Conservation (phyloP, 2,113 vertebrate species). For the Petaurus breviceps region DNA sequence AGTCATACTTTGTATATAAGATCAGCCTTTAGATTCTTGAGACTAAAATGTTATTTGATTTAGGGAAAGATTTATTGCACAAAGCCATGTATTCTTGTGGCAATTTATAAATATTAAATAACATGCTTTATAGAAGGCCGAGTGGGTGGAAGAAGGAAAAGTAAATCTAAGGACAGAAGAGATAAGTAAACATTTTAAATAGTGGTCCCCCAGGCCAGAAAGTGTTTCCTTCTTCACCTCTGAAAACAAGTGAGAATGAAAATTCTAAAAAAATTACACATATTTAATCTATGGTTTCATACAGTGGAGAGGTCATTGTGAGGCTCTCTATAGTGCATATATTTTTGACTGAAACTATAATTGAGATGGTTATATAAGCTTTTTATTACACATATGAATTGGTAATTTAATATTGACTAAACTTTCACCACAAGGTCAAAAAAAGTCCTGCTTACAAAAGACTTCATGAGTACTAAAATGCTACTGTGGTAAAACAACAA, state of each 20-base stretch:
- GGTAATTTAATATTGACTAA: slow-evolving; percentile 80
- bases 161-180: slow-evolving; percentile 56
- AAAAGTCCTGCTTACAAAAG: slow-evolving; percentile 68
- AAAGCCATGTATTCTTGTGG: background rate
- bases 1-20: slow-evolving; percentile 1
- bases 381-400: slow-evolving; percentile 80
- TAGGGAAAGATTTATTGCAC: background rate
- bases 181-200: slow-evolving; percentile 66
- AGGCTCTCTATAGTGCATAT: slow-evolving; percentile 68
- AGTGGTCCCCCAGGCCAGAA: slow-evolving; percentile 35
- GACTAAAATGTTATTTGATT: slow-evolving; percentile 47
- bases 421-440: slow-evolving; percentile 71
- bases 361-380: slow-evolving; percentile 81
- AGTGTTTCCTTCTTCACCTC: slow-evolving; percentile 57
- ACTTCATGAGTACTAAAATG: slow-evolving; percentile 65
- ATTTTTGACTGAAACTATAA: slow-evolving; percentile 79
- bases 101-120: slow-evolving; percentile 26
- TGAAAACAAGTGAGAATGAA: slow-evolving; percentile 63
- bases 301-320: slow-evolving; percentile 74
- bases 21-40: slow-evolving; percentile 6
- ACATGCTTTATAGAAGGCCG: slow-evolving; percentile 42
- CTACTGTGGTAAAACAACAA: background rate
- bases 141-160: slow-evolving; percentile 59
- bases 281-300: slow-evolving; percentile 72
- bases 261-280: slow-evolving; percentile 74